Evolutionary conservation across 1,140 invertebrate species (phyloP), one percentile per base, ranked within the genome.

Genomic region (Portunus trituberculatus): DNA sequence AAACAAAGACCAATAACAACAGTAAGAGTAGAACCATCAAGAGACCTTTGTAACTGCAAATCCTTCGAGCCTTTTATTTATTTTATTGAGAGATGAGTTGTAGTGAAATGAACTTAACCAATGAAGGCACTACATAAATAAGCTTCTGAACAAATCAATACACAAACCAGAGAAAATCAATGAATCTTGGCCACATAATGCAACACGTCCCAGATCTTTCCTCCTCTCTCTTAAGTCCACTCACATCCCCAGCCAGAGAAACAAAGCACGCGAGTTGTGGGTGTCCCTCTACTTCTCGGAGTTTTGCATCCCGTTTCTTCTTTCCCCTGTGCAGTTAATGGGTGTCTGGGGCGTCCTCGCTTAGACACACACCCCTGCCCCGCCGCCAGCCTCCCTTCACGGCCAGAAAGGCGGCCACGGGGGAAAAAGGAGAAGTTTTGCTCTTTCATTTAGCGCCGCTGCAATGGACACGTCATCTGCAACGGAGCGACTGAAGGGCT

Each of bases 381-480:
- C 25, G 67, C 67, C 67, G 67, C n/a, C 67, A 76, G 67, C 67
- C 67, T n/a, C 67, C 12, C 67, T 20, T 76, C 67, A 76, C 67
- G 67, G 20, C 1, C 67, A 76, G 90, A 91, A 91, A 91, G 88
- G 31, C 32, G n/a, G 45, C 3, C n/a, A 20, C 16, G 20, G 39
- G 46, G 28, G n/a, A 59, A 92, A 92, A 76, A 76, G 52, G n/a
- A 25, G 0, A 8, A 59, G 28, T 46, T 88, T 59, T 93, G 46
- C 67, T 10, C 12, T 3, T 4, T 91, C n/a, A n/a, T 29, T 48
- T 8, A 8, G n/a, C 67, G 59, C 52, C 39, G 67, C 87, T 52
- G 92, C 92, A 93, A 93, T 88, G 92, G 92, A 88, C 84, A 88
- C 46, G 92, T 93, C 92, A 93, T 93, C 84, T 88, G 92, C 92